Evolutionary conservation across 2,888 invertebrate genomes (phyloP).

Genomic region (Eilema sororculum): DNA sequence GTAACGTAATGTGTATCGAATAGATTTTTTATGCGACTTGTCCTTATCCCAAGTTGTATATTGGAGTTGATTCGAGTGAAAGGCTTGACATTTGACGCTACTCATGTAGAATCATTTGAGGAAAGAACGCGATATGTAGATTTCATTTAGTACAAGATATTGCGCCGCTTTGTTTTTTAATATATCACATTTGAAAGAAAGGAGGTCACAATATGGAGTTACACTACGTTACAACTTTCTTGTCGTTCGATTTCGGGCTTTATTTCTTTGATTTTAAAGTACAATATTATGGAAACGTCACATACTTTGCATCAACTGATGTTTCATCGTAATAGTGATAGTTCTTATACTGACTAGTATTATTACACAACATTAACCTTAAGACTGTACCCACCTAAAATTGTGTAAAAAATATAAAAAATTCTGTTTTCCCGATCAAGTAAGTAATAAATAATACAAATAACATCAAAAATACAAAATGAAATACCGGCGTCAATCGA

Average conservation of each 20-base stretch:
- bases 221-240: not conserved
- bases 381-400: no score
- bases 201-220: not conserved
- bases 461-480: slow-evolving; percentile 42
- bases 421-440: no score
- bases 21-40: slow-evolving; percentile 33
- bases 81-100: slow-evolving; percentile 1
- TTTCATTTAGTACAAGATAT: slow-evolving; percentile 4
- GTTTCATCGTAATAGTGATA: no score
- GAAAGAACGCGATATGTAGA: not conserved
- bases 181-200: slow-evolving; percentile 4
- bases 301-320: no score
- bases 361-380: no score
- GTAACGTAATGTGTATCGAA: slow-evolving; percentile 29
- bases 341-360: no score
- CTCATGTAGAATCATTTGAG: not conserved
- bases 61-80: slow-evolving; percentile 16
- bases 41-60: slow-evolving; percentile 30
- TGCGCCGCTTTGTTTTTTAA: not conserved
- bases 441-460: not conserved
- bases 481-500: slow-evolving; percentile 46
- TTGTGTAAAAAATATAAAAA: no score
- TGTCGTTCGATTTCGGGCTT: not conserved
- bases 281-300: not conserved
- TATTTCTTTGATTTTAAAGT: not conserved